These are phyloP conservation scores for Drosophila trichaetosa DNA, from an alignment of 2,888 invertebrate species.

Conservation along the genomic window DNA sequence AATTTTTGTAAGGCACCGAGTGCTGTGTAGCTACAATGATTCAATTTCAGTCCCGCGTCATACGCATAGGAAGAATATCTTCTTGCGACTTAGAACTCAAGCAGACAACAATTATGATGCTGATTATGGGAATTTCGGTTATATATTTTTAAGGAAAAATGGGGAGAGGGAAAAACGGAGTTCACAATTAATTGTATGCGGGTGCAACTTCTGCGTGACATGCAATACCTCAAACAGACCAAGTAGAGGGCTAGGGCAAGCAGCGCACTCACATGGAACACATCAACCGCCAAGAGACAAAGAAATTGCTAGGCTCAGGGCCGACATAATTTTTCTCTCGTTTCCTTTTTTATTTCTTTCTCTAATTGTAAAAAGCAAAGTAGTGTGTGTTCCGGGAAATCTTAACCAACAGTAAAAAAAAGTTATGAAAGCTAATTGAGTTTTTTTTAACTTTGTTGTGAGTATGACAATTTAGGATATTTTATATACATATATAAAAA, in stretches of 20 bases:
- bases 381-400: constrained; percentile 46
- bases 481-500: constrained; percentile 35
- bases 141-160: neutral
- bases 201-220: constrained; percentile 39
- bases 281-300: constrained; percentile 32
- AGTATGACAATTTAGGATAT: constrained; percentile 18
- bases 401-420: constrained; percentile 25
- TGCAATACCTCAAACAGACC: constrained; percentile 25
- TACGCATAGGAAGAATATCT: constrained; percentile 12
- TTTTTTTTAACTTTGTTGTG: constrained; percentile 41
- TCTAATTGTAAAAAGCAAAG: constrained; percentile 39
- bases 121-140: neutral
- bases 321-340: constrained; percentile 22
- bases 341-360: constrained; percentile 11
- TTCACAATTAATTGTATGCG: constrained; percentile 56
- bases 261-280: constrained; percentile 27
- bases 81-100: constrained; percentile 29
- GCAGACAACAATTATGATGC: constrained; percentile 27
- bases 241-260: constrained; percentile 17
- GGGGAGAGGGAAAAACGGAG: constrained; percentile 12
- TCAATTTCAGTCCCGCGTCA: constrained; percentile 17
- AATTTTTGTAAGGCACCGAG: neutral
- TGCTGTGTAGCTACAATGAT: constrained; percentile 23
- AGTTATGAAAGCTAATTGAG: constrained; percentile 43
- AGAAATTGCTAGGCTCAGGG: constrained; percentile 32